A percentile compares a stretch with the other conserved stretches of the same genome.
Evolutionary conservation across 2,797 vertebrate species (phyloP).

Genomic region (Malacoctenus gilli): DNA sequence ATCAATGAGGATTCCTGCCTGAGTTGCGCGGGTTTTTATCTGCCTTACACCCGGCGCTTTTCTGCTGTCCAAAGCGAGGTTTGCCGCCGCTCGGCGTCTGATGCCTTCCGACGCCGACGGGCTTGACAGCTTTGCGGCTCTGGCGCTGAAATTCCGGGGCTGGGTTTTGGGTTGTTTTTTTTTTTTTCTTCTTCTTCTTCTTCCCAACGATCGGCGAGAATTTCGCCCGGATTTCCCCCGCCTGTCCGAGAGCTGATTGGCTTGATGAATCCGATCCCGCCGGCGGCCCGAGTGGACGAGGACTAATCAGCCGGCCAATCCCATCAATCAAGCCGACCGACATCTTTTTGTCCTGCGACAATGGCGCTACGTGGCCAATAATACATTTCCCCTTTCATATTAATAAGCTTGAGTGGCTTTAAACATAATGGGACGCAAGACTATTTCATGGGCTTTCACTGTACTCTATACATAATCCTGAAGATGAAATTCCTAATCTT

Average conservation of each 20-base stretch:
- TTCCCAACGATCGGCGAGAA: too few species aligned
- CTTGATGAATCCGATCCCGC: slow-evolving; percentile 56
- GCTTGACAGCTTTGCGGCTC: slow-evolving; percentile 47
- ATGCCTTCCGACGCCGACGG: slow-evolving; percentile 37
- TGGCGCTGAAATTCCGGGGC: slow-evolving; percentile 29
- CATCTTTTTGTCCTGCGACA: slow-evolving; percentile 73
- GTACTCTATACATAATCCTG: slow-evolving; percentile 78
- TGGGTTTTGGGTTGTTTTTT: too few species aligned
- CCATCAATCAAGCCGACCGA: slow-evolving; percentile 65
- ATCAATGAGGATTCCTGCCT: slow-evolving; percentile 74
- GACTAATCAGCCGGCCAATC: slow-evolving; percentile 57
- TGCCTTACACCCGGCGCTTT: slow-evolving; percentile 51
- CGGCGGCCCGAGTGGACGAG: slow-evolving; percentile 42
- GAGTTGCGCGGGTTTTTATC: slow-evolving; percentile 63
- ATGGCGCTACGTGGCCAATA: slow-evolving; percentile 63
- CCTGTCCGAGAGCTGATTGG: slow-evolving; percentile 56
- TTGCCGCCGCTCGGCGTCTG: slow-evolving; percentile 53
- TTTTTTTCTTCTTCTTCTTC: too few species aligned
- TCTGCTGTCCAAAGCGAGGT: slow-evolving; percentile 61
- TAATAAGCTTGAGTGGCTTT: slow-evolving; percentile 80
- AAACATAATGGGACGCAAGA: slow-evolving; percentile 78
- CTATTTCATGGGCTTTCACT: slow-evolving; percentile 78
- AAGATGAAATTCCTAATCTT: slow-evolving; percentile 84
- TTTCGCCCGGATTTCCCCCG: slow-evolving; percentile 34
- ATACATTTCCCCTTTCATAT: slow-evolving; percentile 76